Base-by-base conservation (phyloP, 1,140 invertebrate genomes). In the Phocides pigmalion region DNA sequence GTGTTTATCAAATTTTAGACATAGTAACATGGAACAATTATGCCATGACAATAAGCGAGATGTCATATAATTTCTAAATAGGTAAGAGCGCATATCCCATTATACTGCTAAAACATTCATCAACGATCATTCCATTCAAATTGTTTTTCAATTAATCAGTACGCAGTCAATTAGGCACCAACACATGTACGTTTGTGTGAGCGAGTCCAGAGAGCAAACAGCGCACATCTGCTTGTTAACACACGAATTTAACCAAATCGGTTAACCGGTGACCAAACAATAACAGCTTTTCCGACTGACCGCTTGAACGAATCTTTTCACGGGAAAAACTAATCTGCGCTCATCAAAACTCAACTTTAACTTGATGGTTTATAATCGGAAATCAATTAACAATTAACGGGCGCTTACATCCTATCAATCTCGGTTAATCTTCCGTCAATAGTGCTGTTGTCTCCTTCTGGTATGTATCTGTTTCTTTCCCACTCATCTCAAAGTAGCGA, bases 181-280 rank as follows among this genome's bases (percentile, higher is more conserved):
- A n/a, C n/a, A n/a, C n/a, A n/a, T n/a, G 39, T 64, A 62, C 54
- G 64, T 66, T 72, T 64, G 70, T 68, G 66, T 19, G 62, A 19
- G 32, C 64, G 49, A 67, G 75, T 77, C 62, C 28, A 74, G 74
- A 74, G 64, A 73, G 76, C 76, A 69, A 70, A 72, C 54, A 74
- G 71, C 76, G 79, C 76, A 74, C 83, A 81, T 83, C 82, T 88
- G 84, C 81, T 81, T 84, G 81, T 86, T 88, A 88, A 83, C 87
- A 87, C 87, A 89, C 82, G 79, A 87, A 89, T 84, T 87, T 87
- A 89, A 89, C 88, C 85, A 89, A 89, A 88, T 89, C 88, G 88
- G 88, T 90, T 88, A 90, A 88, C 88, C 88, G 80, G 76, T 83
- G 85, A 88, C 82, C 84, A 88, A 90, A 90, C 88, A 90, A 90